phyloP scores from a whole-genome alignment of 2,888 invertebrate genomes.

The Scelioninae gen. 2 region DNA sequence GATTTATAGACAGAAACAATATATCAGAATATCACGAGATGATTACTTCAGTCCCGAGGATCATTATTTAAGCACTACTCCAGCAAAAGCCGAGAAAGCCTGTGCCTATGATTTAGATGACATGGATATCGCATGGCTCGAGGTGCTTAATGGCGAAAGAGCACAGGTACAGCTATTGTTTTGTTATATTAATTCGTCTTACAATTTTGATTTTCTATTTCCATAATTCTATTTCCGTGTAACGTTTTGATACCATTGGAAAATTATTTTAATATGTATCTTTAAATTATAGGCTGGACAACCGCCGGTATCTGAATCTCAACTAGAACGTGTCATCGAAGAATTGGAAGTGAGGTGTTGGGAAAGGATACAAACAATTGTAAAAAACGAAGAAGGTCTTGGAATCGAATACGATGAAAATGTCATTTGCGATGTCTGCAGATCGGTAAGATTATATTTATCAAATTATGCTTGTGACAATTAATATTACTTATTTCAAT shows the following conservation, averaged over 20 bases:
- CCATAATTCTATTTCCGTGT: neutral
- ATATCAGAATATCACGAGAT: slow-evolving; percentile 92
- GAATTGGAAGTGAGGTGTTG: slow-evolving; percentile 94
- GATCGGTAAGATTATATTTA: slow-evolving; percentile 80
- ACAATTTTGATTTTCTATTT: slow-evolving; percentile 1
- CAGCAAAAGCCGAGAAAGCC: slow-evolving; percentile 91
- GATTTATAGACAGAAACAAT: slow-evolving; percentile 91
- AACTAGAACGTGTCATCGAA: slow-evolving; percentile 93
- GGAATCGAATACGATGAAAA: slow-evolving; percentile 99
- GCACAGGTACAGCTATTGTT: slow-evolving; percentile 78
- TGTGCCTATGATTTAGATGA: slow-evolving; percentile 97
- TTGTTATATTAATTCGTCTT: too few species aligned
- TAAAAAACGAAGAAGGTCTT: slow-evolving; percentile 93
- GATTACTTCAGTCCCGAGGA: slow-evolving; percentile 89
- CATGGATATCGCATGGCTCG: slow-evolving; percentile 93
- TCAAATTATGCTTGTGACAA: slow-evolving; percentile 5
- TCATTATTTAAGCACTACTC: slow-evolving; percentile 90
- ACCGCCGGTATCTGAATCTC: slow-evolving; percentile 86
- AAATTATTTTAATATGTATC: too few species aligned
- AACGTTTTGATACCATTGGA: too few species aligned
- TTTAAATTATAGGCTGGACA: slow-evolving; percentile 83
- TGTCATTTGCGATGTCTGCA: slow-evolving; percentile 98
- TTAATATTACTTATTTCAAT: too few species aligned
- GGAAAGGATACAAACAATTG: slow-evolving; percentile 93
- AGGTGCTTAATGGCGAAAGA: slow-evolving; percentile 90